Evolutionary conservation across 2,113 vertebrate species (phyloP).

Genomic region (Petroica traversi): DNA sequence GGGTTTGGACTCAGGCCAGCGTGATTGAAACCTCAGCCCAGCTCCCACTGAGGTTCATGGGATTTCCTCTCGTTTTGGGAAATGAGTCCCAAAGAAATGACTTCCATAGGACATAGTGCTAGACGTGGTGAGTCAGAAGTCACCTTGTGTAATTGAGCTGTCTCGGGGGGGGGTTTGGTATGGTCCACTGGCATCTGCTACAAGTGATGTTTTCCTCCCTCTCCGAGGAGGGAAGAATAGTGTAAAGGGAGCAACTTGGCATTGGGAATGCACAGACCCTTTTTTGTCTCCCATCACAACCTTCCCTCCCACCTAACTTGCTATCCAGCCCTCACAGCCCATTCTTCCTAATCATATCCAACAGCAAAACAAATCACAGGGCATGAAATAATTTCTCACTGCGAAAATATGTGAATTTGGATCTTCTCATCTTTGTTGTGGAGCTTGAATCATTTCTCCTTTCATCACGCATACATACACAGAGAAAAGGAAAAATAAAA

Average conservation of each 20-base stretch:
- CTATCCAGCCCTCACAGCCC: slow-evolving; percentile 21
- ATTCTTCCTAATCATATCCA: slow-evolving; percentile 34
- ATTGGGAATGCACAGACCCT: neutral
- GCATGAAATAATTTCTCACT: slow-evolving; percentile 56
- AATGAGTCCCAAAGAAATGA: neutral
- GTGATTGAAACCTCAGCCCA: neutral
- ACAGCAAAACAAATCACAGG: slow-evolving; percentile 44
- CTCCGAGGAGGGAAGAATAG: neutral
- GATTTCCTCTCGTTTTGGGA: slow-evolving; percentile 10
- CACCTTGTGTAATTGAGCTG: neutral
- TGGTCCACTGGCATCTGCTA: neutral
- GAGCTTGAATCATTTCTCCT: slow-evolving; percentile 60
- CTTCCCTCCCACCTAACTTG: neutral
- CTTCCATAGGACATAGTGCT: neutral
- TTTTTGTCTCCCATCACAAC: neutral
- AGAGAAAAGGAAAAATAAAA: slow-evolving; percentile 41
- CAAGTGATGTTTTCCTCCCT: neutral
- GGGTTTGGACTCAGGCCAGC: neutral
- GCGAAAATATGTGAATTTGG: slow-evolving; percentile 60
- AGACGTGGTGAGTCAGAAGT: neutral
- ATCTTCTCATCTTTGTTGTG: slow-evolving; percentile 60
- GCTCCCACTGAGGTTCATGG: neutral
- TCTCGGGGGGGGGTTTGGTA: neutral
- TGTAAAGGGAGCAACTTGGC: neutral
- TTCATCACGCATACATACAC: slow-evolving; percentile 22